Conservation (phyloP, 2,113 vertebrate genomes). For the Setophaga coronata region DNA sequence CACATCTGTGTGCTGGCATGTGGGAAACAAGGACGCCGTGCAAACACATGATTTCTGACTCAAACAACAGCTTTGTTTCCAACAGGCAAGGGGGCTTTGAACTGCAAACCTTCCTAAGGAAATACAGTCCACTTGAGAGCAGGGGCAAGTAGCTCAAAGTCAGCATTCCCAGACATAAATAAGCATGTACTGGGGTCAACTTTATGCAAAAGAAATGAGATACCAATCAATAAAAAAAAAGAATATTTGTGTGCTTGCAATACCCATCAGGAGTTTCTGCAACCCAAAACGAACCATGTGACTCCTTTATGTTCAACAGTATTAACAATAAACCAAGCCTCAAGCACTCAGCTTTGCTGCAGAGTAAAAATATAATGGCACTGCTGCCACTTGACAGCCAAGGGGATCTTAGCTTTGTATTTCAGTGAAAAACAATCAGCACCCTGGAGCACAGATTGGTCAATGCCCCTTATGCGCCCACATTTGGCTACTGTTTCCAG, state of each 20-base stretch:
- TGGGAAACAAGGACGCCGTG: not conserved
- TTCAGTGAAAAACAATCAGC: not conserved
- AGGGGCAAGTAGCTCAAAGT: not conserved
- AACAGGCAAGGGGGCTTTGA: not conserved
- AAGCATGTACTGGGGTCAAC: not conserved
- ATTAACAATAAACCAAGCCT: not conserved
- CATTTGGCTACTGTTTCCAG: not conserved
- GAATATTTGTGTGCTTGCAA: not conserved
- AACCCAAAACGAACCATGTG: accelerated
- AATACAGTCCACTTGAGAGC: not conserved
- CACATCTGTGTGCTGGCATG: not conserved
- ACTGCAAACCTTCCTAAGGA: not conserved
- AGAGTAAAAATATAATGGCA: not conserved
- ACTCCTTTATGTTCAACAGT: not conserved
- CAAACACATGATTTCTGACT: accelerated
- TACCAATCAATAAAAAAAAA: not conserved
- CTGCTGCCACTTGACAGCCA: not conserved
- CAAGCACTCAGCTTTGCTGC: not conserved
- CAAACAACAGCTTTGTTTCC: not conserved
- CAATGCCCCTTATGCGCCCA: not conserved
- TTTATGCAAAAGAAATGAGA: not conserved
- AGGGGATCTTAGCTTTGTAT: not conserved
- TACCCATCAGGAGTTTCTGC: not conserved
- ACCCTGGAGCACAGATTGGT: not conserved
- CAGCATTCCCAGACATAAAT: not conserved